Evolutionary conservation across 2,113 vertebrate species (phyloP), one percentile per base, ranked within the genome.

Genomic region (Eurystomus gularis): DNA sequence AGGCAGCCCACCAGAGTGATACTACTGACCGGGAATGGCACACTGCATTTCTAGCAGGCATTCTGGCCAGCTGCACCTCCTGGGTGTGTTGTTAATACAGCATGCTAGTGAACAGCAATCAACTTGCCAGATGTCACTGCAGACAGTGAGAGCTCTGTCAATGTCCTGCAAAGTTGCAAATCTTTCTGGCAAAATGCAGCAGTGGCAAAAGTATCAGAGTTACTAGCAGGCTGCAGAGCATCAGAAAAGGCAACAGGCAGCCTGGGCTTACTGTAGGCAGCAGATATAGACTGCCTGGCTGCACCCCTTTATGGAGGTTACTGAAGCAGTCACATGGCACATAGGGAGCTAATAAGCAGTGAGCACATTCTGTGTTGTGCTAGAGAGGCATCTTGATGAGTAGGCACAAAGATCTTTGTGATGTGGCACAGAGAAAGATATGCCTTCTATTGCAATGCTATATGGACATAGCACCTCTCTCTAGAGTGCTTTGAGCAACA

Each of bases 351-450:
- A 23, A 77, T 14, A 70, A 68, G 55, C 37, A 39, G 33, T 1
- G 1, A 62, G 31, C 17, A 10, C 0, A 0, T 39, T 55, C 25
- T 3, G 1, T 31, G 6, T 11, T 83, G 48, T 37, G 12, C 66
- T 12, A 13, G 40, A 20, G n/a, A 71, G 61, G 19, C 16, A 24
- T 35, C 48, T 60, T 2, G 1, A 40, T 28, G 49, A 49, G 19
- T 40, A 75, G 81, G 39, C 14, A 66, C 37, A 70, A 73, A 81
- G 37, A 9, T 66, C 17, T 91, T 66, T 75, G 28, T 40, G 33
- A 9, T 31, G 28, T 18, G n/a, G 7, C 73, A 16, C 40, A 28
- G 33, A 70, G 76, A 48, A 84, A 78, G 51, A 52, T n/a, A 19
- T 2, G 60, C 28, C 28, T 70, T 70, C 60, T 78, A 82, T 37